These are phyloP conservation scores for Nannospalax galili DNA, from an alignment of 2,113 vertebrate genomes.

Conservation along the genomic window DNA sequence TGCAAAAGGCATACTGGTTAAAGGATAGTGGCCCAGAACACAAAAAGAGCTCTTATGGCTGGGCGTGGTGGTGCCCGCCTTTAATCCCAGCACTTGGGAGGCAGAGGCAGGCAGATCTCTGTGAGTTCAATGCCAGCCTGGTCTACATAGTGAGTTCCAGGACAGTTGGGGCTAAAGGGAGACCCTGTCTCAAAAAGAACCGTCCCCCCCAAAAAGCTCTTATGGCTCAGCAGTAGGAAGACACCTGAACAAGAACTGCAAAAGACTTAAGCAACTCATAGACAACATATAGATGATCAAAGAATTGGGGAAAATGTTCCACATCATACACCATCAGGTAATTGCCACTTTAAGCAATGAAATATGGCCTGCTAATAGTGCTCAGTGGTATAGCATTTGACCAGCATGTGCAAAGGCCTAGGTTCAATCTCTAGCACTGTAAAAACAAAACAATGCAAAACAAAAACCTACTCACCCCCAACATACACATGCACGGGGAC, in stretches of 20 bases:
- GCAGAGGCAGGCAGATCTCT: no score
- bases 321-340: not conserved
- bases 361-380: not conserved
- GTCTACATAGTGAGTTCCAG: no score
- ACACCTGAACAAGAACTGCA: not conserved
- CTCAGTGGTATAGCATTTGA: not conserved
- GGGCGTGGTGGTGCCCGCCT: no score
- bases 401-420: no score
- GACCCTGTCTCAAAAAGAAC: no score
- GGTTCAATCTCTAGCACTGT: no score
- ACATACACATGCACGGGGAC: no score
- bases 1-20: constrained; percentile 6
- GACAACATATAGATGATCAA: not conserved
- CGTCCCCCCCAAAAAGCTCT: not conserved
- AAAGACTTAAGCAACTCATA: not conserved
- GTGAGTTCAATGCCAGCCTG: no score
- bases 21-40: not conserved
- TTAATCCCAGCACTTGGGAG: no score
- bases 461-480: no score
- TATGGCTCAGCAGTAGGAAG: constrained; percentile 21
- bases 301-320: not conserved
- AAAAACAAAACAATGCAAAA: not conserved
- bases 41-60: not conserved
- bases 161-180: no score
- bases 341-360: not conserved